Evolutionary conservation across 2,797 vertebrate genomes (phyloP).

Genomic region (Manis crassicaudata): DNA sequence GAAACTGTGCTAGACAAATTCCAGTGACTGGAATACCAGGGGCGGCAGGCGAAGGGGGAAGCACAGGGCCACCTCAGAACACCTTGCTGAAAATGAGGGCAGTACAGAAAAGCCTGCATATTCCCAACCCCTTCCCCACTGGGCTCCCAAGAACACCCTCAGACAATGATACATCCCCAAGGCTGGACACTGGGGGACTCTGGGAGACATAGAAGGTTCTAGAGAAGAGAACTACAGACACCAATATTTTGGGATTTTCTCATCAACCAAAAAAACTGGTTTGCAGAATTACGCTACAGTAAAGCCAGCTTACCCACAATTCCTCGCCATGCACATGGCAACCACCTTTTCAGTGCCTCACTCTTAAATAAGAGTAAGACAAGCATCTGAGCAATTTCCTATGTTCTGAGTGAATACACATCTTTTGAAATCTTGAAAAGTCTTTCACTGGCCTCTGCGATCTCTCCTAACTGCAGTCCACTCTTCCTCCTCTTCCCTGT

Average conservation of each 20-base stretch:
- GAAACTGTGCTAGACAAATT: neutral
- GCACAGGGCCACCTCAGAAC: neutral
- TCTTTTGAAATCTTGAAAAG: neutral
- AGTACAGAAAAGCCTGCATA: neutral
- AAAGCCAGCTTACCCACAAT: neutral
- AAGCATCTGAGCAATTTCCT: neutral
- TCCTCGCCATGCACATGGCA: neutral
- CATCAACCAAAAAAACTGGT: neutral
- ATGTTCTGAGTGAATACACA: neutral
- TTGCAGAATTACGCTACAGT: neutral
- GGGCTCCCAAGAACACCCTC: neutral
- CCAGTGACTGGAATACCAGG: neutral
- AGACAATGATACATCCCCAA: neutral
- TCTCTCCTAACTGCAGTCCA: neutral
- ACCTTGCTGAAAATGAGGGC: neutral
- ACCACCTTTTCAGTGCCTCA: neutral
- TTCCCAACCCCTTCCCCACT: accelerated
- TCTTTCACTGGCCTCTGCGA: neutral
- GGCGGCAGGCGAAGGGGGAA: too few species aligned
- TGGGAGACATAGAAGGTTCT: neutral
- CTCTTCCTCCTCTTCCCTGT: neutral
- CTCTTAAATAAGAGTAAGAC: neutral
- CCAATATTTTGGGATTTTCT: neutral
- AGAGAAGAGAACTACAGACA: neutral
- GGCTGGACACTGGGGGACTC: neutral